Evolutionary conservation across 2,888 invertebrate species (phyloP), one percentile per base, ranked within the genome.

Genomic region (Schrankia costaestrigalis): DNA sequence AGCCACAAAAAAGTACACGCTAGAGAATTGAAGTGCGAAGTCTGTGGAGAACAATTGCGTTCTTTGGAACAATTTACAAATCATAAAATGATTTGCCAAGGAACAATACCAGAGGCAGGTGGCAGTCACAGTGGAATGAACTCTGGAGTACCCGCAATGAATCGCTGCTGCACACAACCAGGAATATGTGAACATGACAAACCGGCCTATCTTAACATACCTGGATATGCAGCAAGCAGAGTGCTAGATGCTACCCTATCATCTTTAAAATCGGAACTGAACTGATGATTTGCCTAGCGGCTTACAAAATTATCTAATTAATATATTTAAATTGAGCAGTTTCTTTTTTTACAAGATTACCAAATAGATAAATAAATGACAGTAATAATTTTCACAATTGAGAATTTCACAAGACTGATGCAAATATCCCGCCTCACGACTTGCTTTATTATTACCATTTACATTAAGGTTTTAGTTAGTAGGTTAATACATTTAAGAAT

Each of bases 391-490:
- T 85, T 85, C 82, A 79, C 72, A 71, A 77, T 78, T 83, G 82
- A 87, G 72, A 86, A 83, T 83, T 84, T 82, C 84, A 87, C 86
- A 87, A 87, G 87, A 87, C 87, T 87, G 87, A 87, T 86, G 84
- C 86, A 86, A 87, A 87, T 87, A 82, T 87, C 87, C 87, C 87
- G 87, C 87, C 87, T 87, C 87, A 86, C 81, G 76, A 87, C 85
- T 87, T 87, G 87, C 87, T 87, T 87, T 87, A 87, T 86, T 81
- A 85, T 86, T 87, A 87, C 87, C 86, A 86, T 81, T 80, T 81
- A 83, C 77, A 80, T 71, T 74, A 79, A 85, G 78, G 63, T 51
- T 76, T 78, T 83, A 85, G 78, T 72, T 76, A 56, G 60, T 82
- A 84, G 76, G 68, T 68, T 71, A 71, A 76, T 66, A 71, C 66